Evolutionary conservation across 2,113 vertebrate species (phyloP), one percentile per base, ranked within the genome.

Genomic region (Orthochromis indermauri): DNA sequence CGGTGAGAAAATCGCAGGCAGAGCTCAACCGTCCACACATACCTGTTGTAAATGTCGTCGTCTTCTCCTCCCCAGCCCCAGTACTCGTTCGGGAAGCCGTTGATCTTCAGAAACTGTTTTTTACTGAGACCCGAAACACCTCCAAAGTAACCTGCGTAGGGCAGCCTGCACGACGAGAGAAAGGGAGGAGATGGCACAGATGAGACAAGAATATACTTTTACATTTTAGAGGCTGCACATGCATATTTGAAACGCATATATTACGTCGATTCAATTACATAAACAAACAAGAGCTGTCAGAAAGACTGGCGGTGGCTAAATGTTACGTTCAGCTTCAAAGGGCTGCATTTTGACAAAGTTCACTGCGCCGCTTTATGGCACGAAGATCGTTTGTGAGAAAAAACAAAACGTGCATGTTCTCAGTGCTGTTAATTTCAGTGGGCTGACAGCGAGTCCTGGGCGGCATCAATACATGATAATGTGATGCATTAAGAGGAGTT

Each of bases 31-130:
- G 19, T 78, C 10, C 37, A 26, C 7, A 8, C 94, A 95, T 93
- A 99, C 99, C 99, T 97, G 97, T 99, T 99, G 95, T 99, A 99
- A 93, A 99, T 99, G 96, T 99, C 98, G 10, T 99, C 99, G 3
- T 99, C 99, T 93, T 99, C 99, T 26, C 99, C 99, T 92, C 99
- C 99, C 99, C 99, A 99, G 93, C 99, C 99, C 99, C 99, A 99
- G 95, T 99, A 99, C 90, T 99, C 98, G 0, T 99, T 99, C 83
- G 99, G 99, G 94, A 99, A 99, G 93, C 99, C 99, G 5, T 99
- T 99, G 95, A 99, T 99, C 96, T 98, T 99, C 95, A 99, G 96
- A 90, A 99, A 99, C 96, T 99, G 99, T 86, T 97, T 97, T 96
- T 98, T 99, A 96, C 97, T 99, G 89, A 99, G 97, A 81, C 99